phyloP scores from a whole-genome alignment of 2,113 vertebrate genomes.

The Hassar affinis region DNA sequence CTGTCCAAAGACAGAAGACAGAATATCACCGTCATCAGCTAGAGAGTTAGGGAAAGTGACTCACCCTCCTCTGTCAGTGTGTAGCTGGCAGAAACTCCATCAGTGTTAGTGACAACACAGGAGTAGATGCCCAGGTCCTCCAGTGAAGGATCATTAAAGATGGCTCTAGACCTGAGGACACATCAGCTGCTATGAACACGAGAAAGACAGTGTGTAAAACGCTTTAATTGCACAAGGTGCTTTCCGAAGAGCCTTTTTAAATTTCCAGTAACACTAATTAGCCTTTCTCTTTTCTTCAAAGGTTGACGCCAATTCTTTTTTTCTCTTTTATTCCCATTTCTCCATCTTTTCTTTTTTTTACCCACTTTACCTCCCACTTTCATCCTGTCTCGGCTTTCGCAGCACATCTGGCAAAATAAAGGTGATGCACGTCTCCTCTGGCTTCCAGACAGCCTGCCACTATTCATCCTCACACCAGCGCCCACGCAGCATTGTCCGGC shows the following conservation, averaged over 20 bases:
- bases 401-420: conserved; percentile 39
- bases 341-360: neutral
- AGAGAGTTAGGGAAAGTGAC: conserved; percentile 47
- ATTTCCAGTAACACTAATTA: neutral
- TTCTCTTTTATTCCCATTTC: neutral
- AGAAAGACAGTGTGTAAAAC: neutral
- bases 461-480: conserved; percentile 20
- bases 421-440: conserved; percentile 14
- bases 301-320: conserved; percentile 7
- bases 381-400: conserved; percentile 28
- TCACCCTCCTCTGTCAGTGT: conserved; percentile 91
- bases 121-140: conserved; percentile 94
- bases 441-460: conserved; percentile 21
- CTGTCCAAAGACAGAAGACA: conserved; percentile 30
- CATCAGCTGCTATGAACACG: neutral
- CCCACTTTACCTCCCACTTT: conserved; percentile 5
- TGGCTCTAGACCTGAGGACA: conserved; percentile 81
- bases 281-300: neutral
- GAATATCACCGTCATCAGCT: conserved; percentile 34
- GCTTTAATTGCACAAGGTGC: neutral
- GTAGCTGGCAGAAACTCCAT: conserved; percentile 91
- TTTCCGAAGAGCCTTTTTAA: neutral
- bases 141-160: conserved; percentile 86
- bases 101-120: conserved; percentile 88
- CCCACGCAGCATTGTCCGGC: conserved; percentile 34